Base-by-base conservation (phyloP, 2,888 invertebrate genomes). In the Conistra vaccinii region DNA sequence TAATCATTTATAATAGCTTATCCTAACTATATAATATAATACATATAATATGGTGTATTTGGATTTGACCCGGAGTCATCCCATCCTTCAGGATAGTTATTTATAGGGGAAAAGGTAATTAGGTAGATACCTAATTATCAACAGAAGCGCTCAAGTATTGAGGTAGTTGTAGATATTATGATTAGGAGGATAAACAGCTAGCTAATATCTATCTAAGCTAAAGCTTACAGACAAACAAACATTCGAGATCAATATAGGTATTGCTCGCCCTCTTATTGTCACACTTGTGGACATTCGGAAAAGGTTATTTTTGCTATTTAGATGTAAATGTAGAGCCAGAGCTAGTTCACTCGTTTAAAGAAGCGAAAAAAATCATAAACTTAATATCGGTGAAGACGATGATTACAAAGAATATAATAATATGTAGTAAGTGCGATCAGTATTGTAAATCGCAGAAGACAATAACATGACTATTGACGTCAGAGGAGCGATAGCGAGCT, bases 391-490 rank as follows among this genome's bases (percentile, higher is more conserved):
- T 48, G 39, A 20, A 26, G 20, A 48, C 45, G 20, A n/a, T 58
- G 17, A 53, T 55, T 51, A 53, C 53, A 69, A 35, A 42, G 29
- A 29, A 23, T 78, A 61, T 69, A 72, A 48, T 69, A 42, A 17
- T 62, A n/a, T 53, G 14, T 26, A 69, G 69, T 60, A 20, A 23
- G n/a, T 51, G 26, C 51, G 69, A 82, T 84, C 72, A 80, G 42
- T 53, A 39, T 67, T 66, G 69, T 70, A 51, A 69, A 76, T 63
- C 72, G 57, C 60, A 57, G 62, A 53, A 73, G 74, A 85, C 79
- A 74, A 82, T 74, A 82, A 79, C 71, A 62, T 14, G 57, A 53
- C 14, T 7, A 29, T n/a, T 75, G 86, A 85, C 77, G 86, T 86
- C 78, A 84, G 17, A 45, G 35, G 20, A 29, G 39, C 51, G 74